Evolutionary conservation across 2,797 vertebrate species (phyloP).

Genomic region (Clarias fuscus): DNA sequence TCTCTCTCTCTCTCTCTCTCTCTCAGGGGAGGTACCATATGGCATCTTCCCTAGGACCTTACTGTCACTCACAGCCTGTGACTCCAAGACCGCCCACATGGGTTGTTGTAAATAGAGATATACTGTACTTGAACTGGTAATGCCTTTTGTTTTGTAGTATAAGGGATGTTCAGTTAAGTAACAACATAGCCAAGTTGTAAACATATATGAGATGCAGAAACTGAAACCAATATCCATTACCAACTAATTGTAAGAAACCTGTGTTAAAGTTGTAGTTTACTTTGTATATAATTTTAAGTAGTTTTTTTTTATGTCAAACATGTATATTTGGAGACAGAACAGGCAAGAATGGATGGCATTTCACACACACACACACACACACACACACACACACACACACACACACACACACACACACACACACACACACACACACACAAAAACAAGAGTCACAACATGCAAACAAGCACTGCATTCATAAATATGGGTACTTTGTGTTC

Average conservation of each 20-base stretch:
- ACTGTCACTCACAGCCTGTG: conserved; percentile 58
- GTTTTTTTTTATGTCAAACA: conserved; percentile 63
- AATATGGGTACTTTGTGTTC: conserved; percentile 44
- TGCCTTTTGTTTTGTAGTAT: conserved; percentile 69
- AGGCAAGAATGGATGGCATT: conserved; percentile 59
- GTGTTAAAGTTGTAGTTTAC: conserved; percentile 71
- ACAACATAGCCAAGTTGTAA: conserved; percentile 65
- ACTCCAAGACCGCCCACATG: conserved; percentile 53
- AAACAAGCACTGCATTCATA: conserved; percentile 40
- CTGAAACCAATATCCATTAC: conserved; percentile 61
- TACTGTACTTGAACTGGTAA: conserved; percentile 77
- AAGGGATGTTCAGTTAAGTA: conserved; percentile 68
- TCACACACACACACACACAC: conserved; percentile 30
- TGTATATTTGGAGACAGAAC: conserved; percentile 69
- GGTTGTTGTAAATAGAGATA: conserved; percentile 68
- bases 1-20: conserved; percentile 38
- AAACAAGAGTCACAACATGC: conserved; percentile 37
- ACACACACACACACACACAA: too few relatives aligned
- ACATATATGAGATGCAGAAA: conserved; percentile 70
- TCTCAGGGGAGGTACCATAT: conserved; percentile 47
- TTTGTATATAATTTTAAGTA: conserved; percentile 74
- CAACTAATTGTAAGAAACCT: conserved; percentile 70
- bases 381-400: too few relatives aligned
- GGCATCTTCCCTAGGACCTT: conserved; percentile 41
- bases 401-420: too few relatives aligned